phyloP scores from a whole-genome alignment of 1,140 invertebrate species.

The Zaprionus tsacasi region DNA sequence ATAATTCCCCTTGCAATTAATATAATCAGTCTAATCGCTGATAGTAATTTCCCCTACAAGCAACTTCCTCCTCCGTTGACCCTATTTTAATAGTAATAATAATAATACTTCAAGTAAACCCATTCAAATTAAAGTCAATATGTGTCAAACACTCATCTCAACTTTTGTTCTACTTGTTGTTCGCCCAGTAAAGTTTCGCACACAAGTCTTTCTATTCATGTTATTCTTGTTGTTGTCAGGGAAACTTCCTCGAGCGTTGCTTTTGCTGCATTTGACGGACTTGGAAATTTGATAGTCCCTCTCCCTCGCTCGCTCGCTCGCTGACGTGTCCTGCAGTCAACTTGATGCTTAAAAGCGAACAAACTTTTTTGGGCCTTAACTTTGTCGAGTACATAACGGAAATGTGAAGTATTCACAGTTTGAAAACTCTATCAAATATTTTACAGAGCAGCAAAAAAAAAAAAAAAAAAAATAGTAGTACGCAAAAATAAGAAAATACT shows the following conservation, averaged over 20 bases:
- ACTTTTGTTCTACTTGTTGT: conserved; percentile 26
- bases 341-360: conserved; percentile 42
- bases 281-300: conserved; percentile 42
- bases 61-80: neutral
- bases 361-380: conserved; percentile 38
- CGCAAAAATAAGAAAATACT: conserved; percentile 21
- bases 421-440: conserved; percentile 32
- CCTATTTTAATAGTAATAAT: conserved; percentile 14
- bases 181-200: conserved; percentile 21
- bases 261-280: conserved; percentile 52
- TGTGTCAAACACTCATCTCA: conserved; percentile 33
- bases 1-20: neutral
- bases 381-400: conserved; percentile 39
- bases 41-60: neutral
- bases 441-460: conserved; percentile 11
- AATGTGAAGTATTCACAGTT: conserved; percentile 45
- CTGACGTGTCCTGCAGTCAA: conserved; percentile 20
- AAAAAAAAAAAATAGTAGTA: conserved; percentile 38
- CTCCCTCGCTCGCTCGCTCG: neutral
- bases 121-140: conserved; percentile 48
- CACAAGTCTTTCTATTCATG: conserved; percentile 26
- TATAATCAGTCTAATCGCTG: neutral
- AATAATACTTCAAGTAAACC: conserved; percentile 6
- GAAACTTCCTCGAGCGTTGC: conserved; percentile 26
- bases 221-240: conserved; percentile 27